These are phyloP conservation scores for Drosophila yakuba DNA, from an alignment of 1,140 invertebrate species.

Conservation along the genomic window DNA sequence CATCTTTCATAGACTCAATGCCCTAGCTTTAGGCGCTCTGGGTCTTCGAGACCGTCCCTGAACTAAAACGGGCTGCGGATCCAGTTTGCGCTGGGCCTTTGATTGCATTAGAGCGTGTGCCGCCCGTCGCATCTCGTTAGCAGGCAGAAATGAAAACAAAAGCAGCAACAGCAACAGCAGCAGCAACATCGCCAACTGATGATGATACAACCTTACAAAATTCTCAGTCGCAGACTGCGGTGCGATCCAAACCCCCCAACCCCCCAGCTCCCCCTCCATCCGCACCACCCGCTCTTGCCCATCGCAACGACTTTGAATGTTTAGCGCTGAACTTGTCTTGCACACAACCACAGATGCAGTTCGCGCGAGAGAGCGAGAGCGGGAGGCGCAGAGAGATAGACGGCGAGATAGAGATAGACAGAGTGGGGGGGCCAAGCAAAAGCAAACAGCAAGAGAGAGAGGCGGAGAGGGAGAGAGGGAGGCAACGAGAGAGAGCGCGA, in stretches of 20 bases:
- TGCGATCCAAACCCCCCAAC: conserved; percentile 8
- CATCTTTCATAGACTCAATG: background rate
- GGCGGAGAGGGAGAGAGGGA: background rate
- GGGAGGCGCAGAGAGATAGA: conserved; percentile 2
- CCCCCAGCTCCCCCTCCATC: background rate
- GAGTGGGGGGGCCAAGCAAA: conserved; percentile 9
- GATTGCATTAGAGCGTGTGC: conserved; percentile 83
- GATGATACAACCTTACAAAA: conserved; percentile 83
- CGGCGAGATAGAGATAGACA: conserved; percentile 6
- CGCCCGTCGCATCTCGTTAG: conserved; percentile 74
- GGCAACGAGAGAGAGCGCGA: conserved; percentile 16
- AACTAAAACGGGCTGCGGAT: conserved; percentile 16
- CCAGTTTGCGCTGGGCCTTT: conserved; percentile 57
- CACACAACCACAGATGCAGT: conserved; percentile 46
- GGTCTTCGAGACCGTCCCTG: conserved; percentile 1
- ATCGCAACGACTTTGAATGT: conserved; percentile 75
- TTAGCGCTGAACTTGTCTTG: conserved; percentile 82
- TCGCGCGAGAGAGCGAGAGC: conserved; percentile 5
- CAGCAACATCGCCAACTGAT: conserved; percentile 29
- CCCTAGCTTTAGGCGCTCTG: background rate
- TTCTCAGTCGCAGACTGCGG: conserved; percentile 65
- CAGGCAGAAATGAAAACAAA: conserved; percentile 75
- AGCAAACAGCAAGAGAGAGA: background rate
- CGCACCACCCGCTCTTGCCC: background rate
- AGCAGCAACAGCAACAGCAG: conserved; percentile 26